A percentile compares a stretch with the other conserved stretches of the same genome.
Evolutionary conservation across 2,797 vertebrate genomes (phyloP).

Genomic region (Morelia viridis): DNA sequence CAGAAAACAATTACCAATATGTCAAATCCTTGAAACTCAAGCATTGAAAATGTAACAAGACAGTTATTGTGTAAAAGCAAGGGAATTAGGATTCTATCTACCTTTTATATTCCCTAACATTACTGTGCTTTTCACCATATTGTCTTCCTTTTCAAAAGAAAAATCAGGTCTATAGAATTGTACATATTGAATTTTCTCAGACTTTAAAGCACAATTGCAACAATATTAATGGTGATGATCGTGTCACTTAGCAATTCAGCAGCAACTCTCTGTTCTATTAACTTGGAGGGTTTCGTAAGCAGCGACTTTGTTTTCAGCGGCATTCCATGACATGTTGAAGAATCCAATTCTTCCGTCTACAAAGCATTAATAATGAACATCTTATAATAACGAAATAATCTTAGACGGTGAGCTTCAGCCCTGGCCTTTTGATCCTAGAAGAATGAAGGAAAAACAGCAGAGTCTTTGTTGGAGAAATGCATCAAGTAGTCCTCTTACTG

Average conservation of each 20-base stretch:
- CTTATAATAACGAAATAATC: not conserved
- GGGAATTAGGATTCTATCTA: not conserved
- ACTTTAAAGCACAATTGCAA: conserved; percentile 3
- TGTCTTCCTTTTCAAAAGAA: conserved; percentile 18
- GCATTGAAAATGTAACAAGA: not conserved
- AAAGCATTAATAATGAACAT: not conserved
- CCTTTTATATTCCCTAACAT: not conserved
- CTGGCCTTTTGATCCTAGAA: not conserved
- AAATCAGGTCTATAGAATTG: conserved; percentile 11
- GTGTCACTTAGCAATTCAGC: not conserved
- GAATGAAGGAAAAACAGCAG: not conserved
- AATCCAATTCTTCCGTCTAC: not conserved
- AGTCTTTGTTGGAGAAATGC: conserved; percentile 1
- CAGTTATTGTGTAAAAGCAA: not conserved
- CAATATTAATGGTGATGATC: not conserved
- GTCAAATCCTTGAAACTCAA: conserved; percentile 24
- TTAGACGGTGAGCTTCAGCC: not conserved
- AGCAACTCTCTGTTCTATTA: not conserved
- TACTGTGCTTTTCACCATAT: not conserved
- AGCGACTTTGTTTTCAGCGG: not conserved
- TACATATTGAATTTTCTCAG: not conserved
- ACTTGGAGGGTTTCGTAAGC: not conserved
- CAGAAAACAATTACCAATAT: not conserved
- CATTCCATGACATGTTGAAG: not conserved
- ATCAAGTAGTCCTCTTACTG: not conserved